phyloP scores from a whole-genome alignment of 2,113 vertebrate genomes.

The Trogon surrucura region DNA sequence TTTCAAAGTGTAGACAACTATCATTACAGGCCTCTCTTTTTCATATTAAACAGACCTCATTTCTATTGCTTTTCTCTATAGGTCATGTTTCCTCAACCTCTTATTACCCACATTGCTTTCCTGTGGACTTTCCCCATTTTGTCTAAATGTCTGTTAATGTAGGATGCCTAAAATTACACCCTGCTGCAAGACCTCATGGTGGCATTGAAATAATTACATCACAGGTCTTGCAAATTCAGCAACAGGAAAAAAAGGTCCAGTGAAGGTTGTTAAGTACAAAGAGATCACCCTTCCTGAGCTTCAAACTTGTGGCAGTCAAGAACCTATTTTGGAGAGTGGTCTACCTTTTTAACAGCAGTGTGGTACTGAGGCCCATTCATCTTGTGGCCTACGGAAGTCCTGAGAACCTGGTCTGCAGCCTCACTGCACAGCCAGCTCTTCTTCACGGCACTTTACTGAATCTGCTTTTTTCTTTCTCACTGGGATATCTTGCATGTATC shows the following conservation, averaged over 20 bases:
- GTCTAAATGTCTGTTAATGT: slow-evolving; percentile 3
- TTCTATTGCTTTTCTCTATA: background rate
- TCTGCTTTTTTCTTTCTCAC: background rate
- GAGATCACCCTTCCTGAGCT: background rate
- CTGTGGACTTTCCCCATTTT: slow-evolving; percentile 5
- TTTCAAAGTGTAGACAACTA: background rate
- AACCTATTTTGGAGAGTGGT: background rate
- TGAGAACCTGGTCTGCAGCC: background rate
- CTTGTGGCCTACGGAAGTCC: background rate
- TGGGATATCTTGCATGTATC: background rate
- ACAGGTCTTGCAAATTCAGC: background rate
- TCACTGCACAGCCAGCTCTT: background rate
- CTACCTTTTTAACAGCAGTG: background rate
- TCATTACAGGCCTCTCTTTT: background rate
- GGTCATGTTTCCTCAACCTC: slow-evolving; percentile 3
- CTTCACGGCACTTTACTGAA: background rate
- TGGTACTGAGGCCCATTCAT: background rate
- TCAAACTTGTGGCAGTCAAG: background rate
- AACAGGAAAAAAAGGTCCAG: background rate
- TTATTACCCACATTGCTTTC: background rate
- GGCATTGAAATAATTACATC: background rate
- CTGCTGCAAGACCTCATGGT: background rate
- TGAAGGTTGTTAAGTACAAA: background rate
- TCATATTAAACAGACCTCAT: background rate
- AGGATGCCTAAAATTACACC: slow-evolving; percentile 20